phyloP scores from a whole-genome alignment of 1,140 invertebrate species.

The Neodiprion virginianus region DNA sequence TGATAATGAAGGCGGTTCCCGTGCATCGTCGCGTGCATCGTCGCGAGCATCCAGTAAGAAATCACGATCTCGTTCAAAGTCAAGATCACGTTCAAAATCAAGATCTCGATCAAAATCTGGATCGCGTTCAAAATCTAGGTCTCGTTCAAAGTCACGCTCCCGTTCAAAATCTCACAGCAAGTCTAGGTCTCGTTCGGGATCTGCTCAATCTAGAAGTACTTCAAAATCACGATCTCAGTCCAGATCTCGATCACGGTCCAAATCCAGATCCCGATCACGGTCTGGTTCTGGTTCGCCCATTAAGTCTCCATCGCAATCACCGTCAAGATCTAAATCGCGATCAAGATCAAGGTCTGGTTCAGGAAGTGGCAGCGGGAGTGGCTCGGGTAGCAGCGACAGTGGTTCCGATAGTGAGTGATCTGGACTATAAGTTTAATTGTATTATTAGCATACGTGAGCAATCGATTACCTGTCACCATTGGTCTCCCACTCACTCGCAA shows the following conservation, averaged over 20 bases:
- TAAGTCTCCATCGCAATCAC: constrained; percentile 41
- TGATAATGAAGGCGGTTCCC: constrained; percentile 45
- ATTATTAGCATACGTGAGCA: background rate
- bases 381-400: constrained; percentile 48
- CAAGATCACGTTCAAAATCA: constrained; percentile 48
- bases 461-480: background rate
- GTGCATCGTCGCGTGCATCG: constrained; percentile 42
- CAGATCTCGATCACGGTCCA: constrained; percentile 29
- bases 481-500: background rate
- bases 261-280: constrained; percentile 35
- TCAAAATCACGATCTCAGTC: constrained; percentile 46
- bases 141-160: constrained; percentile 46
- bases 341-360: constrained; percentile 36
- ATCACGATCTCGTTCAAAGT: constrained; percentile 38
- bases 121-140: constrained; percentile 44
- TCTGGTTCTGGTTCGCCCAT: constrained; percentile 23
- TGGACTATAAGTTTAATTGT: background rate
- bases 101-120: constrained; percentile 47
- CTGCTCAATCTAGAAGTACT: constrained; percentile 29
- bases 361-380: constrained; percentile 47
- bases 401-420: constrained; percentile 54
- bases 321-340: constrained; percentile 43
- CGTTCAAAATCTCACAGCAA: constrained; percentile 45
- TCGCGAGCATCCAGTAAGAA: constrained; percentile 47
- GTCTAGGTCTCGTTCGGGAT: constrained; percentile 49